Percentiles rank a stretch among this genome's conserved stretches.
phyloP scores from a whole-genome alignment of 2,888 invertebrate genomes.

The Drosophila kambysellisi region DNA sequence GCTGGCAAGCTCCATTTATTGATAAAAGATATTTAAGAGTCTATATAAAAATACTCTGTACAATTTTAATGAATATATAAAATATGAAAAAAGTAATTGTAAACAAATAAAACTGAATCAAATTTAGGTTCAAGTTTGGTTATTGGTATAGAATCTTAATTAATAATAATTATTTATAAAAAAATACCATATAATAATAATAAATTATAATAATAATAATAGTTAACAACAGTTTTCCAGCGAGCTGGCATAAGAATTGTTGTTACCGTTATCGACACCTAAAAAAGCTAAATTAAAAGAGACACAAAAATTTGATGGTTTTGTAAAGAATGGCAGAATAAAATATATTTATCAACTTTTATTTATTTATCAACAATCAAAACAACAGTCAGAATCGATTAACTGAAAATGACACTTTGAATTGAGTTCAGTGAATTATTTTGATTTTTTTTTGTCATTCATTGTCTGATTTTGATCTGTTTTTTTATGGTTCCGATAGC shows the following conservation, averaged over 20 bases:
- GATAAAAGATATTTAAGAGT: neutral
- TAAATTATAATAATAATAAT: too few relatives aligned
- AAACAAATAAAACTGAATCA: neutral
- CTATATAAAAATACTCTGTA: neutral
- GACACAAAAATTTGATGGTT: neutral
- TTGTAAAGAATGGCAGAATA: neutral
- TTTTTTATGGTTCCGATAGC: conserved; percentile 24
- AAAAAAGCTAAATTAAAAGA: neutral
- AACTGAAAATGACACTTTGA: neutral
- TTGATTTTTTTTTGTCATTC: neutral
- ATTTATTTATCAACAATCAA: neutral
- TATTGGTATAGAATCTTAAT: neutral
- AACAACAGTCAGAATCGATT: neutral
- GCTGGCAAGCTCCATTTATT: conserved; percentile 11
- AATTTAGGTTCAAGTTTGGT: neutral
- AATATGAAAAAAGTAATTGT: neutral
- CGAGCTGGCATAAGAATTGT: too few relatives aligned
- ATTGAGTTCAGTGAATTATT: neutral
- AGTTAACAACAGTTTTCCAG: too few relatives aligned
- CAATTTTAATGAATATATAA: neutral
- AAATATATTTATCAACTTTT: neutral
- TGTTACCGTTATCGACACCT: too few relatives aligned
- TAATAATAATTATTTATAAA: too few relatives aligned
- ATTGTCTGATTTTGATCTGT: neutral
- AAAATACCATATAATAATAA: too few relatives aligned